Base-by-base conservation (phyloP, 2,797 vertebrate genomes). In the Centropyge bicolor region DNA sequence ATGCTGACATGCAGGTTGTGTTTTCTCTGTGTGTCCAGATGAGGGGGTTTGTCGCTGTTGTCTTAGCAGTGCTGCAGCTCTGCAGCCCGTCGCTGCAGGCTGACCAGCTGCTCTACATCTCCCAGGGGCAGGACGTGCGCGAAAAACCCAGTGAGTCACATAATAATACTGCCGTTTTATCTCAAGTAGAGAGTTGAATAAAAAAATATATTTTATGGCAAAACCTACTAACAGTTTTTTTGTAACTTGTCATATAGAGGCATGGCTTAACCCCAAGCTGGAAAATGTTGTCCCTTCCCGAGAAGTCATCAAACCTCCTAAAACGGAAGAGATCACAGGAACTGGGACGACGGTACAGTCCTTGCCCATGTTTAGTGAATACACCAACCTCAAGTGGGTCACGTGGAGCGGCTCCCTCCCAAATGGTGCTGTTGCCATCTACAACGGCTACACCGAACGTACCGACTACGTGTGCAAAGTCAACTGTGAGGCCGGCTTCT, bases 391-490 rank as follows among this genome's bases (percentile, higher is more conserved):
- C 14, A 92, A 93, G 80, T 95, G 95, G 95, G 82, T 90, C 27
- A 84, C 59, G 0, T 95, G 94, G 93, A 87, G 82, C 1, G 93
- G 92, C 52, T 87, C 87, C 3, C 92, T 95, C 52, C 95, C 94
- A 0, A 86, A 90, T 1, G 91, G 93, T 0, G 92, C 93, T 1
- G 93, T 95, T 5, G 92, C 85, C 67, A 94, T 95, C 80, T 94
- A 91, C 57, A 96, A 95, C 22, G 91, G 94, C 68, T 94, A 94
- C 85, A 75, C 91, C 0, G 89, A 91, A 56, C 94, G 95, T 56
- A 90, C 83, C 0, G 95, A 96, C 84, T 95, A 95, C 14, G 87
- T 95, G 36, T 96, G 95, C 85, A 95, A 95, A 70, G 92, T 94
- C 71, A 94, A 93, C 86, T 96, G 95, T 5, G 93, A 95, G 80